Base-by-base conservation (phyloP, 1,140 invertebrate genomes). In the Brachionus angularis region DNA sequence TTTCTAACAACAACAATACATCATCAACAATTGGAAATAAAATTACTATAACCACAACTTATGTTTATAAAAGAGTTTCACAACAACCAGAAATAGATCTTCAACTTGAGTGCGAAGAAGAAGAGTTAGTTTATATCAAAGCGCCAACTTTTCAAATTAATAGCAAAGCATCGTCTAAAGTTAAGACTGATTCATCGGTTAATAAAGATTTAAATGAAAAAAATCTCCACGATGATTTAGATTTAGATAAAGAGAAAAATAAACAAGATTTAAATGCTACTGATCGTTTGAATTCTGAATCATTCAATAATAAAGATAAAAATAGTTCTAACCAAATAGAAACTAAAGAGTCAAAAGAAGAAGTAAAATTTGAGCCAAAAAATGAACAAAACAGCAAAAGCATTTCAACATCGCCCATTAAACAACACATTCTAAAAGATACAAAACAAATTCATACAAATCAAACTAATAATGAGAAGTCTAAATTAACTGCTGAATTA, bases 11-110 rank as follows among this genome's bases (percentile, higher is more conserved):
- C 53, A n/a, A 58, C 33, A n/a, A n/a, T n/a, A 10, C 10, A 42
- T 10, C 39, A 42, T 10, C 10, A 10, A 42, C 39, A 50, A 34
- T 29, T 1, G 62, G 62, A 18, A 47, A 50, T 36, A 58, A 58
- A 27, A 46, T 67, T 7, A 67, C 62, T 16, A 50, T 67, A 21
- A 67, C 62, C 2, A 67, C 62, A 3, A 67, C 62, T 8, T 67
- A 67, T 67, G 62, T 67, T 25, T 67, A 67, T 18, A 67, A 67
- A 16, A 12, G 62, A 3, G 47, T 67, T 23, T 18, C 33, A 47
- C 62, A 67, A 42, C 27, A 29, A 18, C 62, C 62, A 29, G 62
- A 67, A 27, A 67, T 67, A 14, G 62, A 67, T 47, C 36, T 67
- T 21, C 34, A 67, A 12, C 21, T 67, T 12, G 62, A 67, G 29